Conservation (phyloP, 2,888 invertebrate genomes). For the Spicauda simplicius region DNA sequence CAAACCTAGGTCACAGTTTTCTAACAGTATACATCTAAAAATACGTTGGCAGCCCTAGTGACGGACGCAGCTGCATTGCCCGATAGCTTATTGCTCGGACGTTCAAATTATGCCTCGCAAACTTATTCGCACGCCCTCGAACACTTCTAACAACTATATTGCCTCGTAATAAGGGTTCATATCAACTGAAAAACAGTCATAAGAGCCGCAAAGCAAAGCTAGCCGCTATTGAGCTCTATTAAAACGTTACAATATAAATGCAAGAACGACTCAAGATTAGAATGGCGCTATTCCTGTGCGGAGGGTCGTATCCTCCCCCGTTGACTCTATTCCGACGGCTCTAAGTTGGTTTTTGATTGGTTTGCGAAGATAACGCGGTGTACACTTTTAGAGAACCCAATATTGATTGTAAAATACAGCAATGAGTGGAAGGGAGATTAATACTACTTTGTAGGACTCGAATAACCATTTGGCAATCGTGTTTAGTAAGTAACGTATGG, state of each 20-base stretch:
- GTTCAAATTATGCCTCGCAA: conserved; percentile 65
- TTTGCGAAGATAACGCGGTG: conserved; percentile 20
- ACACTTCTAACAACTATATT: conserved; percentile 42
- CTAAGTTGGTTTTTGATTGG: conserved; percentile 16
- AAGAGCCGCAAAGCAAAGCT: conserved; percentile 43
- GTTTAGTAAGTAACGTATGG: conserved; percentile 14
- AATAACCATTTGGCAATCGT: conserved; percentile 25
- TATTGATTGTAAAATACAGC: conserved; percentile 40
- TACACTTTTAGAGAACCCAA: conserved; percentile 39
- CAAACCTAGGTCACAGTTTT: conserved; percentile 18
- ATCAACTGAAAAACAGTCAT: conserved; percentile 40
- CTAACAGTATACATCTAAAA: conserved; percentile 56
- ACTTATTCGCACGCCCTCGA: conserved; percentile 46
- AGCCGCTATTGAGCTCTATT: conserved; percentile 54
- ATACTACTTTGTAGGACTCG: conserved; percentile 32
- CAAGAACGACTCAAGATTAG: conserved; percentile 55
- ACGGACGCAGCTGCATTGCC: conserved; percentile 71
- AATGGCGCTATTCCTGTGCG: conserved; percentile 51
- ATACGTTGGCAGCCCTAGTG: conserved; percentile 78
- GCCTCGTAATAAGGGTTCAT: conserved; percentile 43
- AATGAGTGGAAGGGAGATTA: conserved; percentile 34
- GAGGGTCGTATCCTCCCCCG: conserved; percentile 29
- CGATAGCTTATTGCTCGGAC: conserved; percentile 77
- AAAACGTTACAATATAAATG: conserved; percentile 58
- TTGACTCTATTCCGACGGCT: conserved; percentile 19